Percentiles rank a stretch among this genome's conserved stretches.
Evolutionary conservation across 1,140 invertebrate species (phyloP).

Genomic region (Stegodyphus dumicola): DNA sequence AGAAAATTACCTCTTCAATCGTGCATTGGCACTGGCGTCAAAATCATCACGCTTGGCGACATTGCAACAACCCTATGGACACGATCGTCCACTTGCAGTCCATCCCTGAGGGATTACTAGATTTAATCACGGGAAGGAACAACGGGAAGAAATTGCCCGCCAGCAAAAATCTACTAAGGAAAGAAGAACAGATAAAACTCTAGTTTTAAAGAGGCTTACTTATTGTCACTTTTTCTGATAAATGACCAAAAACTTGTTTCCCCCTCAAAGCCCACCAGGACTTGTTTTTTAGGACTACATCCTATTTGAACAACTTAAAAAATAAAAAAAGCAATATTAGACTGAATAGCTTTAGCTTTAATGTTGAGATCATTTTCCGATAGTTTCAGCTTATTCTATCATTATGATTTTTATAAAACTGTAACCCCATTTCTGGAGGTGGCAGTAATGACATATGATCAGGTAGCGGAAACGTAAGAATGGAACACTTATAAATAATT

Average conservation of each 20-base stretch:
- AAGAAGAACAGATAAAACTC: conserved; percentile 31
- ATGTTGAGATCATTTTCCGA: too few species aligned
- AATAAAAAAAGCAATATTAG: neutral
- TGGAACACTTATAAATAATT: too few species aligned
- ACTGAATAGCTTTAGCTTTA: too few species aligned
- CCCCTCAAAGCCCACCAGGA: conserved; percentile 6
- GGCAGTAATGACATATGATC: too few species aligned
- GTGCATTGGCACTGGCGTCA: neutral
- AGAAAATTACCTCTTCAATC: too few species aligned
- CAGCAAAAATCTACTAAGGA: conserved; percentile 40
- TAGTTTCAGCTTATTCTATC: too few species aligned
- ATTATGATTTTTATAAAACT: too few species aligned
- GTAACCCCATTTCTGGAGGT: too few species aligned
- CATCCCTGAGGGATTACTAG: conserved; percentile 50
- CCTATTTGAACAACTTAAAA: neutral
- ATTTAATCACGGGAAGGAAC: conserved; percentile 51
- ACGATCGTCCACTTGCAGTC: conserved; percentile 46
- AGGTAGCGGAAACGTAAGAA: too few species aligned
- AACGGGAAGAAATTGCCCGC: conserved; percentile 35
- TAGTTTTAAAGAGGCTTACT: conserved; percentile 57
- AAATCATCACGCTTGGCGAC: conserved; percentile 3
- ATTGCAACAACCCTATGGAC: conserved; percentile 11
- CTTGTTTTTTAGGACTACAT: neutral
- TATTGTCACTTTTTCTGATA: conserved; percentile 58
- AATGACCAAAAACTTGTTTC: conserved; percentile 57